Evolutionary conservation across 2,797 vertebrate genomes (phyloP).

Genomic region (Oryzias sinensis): DNA sequence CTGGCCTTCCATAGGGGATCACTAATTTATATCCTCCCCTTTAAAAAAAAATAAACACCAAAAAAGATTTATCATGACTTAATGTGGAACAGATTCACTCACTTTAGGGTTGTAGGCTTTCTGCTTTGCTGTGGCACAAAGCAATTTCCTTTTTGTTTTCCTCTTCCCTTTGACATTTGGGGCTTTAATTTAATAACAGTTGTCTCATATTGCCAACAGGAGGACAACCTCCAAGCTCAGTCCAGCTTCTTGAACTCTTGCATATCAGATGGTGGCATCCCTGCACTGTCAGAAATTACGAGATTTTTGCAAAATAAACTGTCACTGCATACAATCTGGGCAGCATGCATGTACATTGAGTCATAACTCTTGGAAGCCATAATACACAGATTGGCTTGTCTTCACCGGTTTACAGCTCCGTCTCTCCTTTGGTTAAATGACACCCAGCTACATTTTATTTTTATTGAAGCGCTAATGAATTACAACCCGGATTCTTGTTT

Average conservation of each 20-base stretch:
- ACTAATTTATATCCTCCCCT: constrained; percentile 46
- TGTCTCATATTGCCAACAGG: constrained; percentile 45
- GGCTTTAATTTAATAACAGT: constrained; percentile 24
- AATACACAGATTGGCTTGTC: constrained; percentile 36
- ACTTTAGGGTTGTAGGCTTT: background rate
- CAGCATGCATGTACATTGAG: constrained; percentile 13
- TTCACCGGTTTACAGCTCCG: constrained; percentile 27
- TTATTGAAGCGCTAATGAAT: constrained; percentile 34
- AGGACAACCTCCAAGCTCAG: constrained; percentile 27
- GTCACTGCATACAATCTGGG: constrained; percentile 4
- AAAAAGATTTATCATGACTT: constrained; percentile 28
- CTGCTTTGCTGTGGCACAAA: too few species aligned
- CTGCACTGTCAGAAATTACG: background rate
- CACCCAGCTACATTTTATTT: constrained; percentile 56
- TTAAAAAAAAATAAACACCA: constrained; percentile 20
- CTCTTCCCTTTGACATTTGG: background rate
- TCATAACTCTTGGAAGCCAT: constrained; percentile 30
- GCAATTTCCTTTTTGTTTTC: too few species aligned
- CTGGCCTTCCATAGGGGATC: constrained; percentile 46
- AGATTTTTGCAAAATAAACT: background rate
- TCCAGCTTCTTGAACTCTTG: constrained; percentile 6
- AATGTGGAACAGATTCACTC: constrained; percentile 12
- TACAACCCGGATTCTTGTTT: constrained; percentile 37
- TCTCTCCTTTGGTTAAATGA: constrained; percentile 26
- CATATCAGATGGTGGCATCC: constrained; percentile 13